Conservation (phyloP, 2,113 vertebrate genomes). For the Antigone vipio region DNA sequence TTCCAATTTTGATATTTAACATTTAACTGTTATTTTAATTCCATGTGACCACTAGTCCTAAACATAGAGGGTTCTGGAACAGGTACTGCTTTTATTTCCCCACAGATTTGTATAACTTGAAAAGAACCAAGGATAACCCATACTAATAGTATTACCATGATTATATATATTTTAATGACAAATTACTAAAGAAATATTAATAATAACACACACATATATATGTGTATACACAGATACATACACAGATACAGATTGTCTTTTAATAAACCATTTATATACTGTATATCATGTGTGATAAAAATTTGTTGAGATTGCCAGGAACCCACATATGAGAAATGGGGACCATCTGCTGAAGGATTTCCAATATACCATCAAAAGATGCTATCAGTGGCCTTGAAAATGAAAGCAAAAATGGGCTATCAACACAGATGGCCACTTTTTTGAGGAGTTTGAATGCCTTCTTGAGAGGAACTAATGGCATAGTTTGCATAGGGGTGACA, state of each 20-base stretch:
- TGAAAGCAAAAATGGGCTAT: not conserved
- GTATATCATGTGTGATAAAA: not conserved
- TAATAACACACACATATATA: not conserved
- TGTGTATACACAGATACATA: not conserved
- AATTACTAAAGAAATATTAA: not conserved
- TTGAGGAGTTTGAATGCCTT: not conserved
- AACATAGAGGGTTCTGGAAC: not conserved
- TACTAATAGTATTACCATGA: not conserved
- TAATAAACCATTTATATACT: not conserved
- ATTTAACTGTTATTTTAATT: not conserved
- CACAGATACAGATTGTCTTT: not conserved
- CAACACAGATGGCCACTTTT: not conserved
- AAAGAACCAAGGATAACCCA: not conserved
- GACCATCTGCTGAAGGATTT: not conserved
- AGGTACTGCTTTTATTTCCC: not conserved
- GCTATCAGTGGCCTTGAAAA: not conserved
- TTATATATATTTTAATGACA: not conserved
- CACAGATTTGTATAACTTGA: not conserved
- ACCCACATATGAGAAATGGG: not conserved
- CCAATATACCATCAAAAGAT: not conserved
- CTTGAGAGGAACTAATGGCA: not conserved
- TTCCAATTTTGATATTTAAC: not conserved
- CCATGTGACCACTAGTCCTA: not conserved
- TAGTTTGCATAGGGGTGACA: not conserved
- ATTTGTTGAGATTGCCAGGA: not conserved